phyloP scores from a whole-genome alignment of 2,113 vertebrate species.

The Poeciliopsis occidentalis region DNA sequence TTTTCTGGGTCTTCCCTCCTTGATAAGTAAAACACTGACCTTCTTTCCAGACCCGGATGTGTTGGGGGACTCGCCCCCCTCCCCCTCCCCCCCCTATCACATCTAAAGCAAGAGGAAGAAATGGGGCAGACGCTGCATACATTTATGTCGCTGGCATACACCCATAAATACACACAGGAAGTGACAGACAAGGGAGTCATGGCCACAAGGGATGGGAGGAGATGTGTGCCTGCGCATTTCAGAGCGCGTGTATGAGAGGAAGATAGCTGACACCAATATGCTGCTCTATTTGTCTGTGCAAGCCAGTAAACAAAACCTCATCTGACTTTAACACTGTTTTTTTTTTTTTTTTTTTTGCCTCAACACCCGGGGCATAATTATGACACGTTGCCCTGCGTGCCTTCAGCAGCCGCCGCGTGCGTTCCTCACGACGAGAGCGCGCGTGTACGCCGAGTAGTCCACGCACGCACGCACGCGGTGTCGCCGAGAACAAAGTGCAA shows the following conservation, averaged over 20 bases:
- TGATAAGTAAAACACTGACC: slow-evolving; percentile 43
- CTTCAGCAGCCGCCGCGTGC: slow-evolving; percentile 42
- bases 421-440: slow-evolving; percentile 10
- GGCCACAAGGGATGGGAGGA: slow-evolving; percentile 51
- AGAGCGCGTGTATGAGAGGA: neutral
- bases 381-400: slow-evolving; percentile 69
- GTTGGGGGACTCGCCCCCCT: slow-evolving; percentile 8
- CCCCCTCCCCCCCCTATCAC: slow-evolving; percentile 17
- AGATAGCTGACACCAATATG: slow-evolving; percentile 49
- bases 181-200: slow-evolving; percentile 50
- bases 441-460: neutral
- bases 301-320: slow-evolving; percentile 62
- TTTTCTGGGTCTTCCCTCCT: slow-evolving; percentile 31
- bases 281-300: slow-evolving; percentile 52
- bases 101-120: slow-evolving; percentile 71
- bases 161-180: slow-evolving; percentile 64
- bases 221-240: neutral
- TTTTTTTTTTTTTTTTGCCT: slow-evolving; percentile 22
- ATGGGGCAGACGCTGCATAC: slow-evolving; percentile 76
- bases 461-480: neutral
- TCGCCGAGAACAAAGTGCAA: slow-evolving; percentile 30
- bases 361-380: slow-evolving; percentile 66
- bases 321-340: slow-evolving; percentile 44
- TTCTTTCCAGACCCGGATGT: slow-evolving; percentile 49
- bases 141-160: slow-evolving; percentile 62